A percentile compares a stretch with the other conserved stretches of the same genome.
phyloP scores from a whole-genome alignment of 2,113 vertebrate genomes.

The Hepsetus odoe region DNA sequence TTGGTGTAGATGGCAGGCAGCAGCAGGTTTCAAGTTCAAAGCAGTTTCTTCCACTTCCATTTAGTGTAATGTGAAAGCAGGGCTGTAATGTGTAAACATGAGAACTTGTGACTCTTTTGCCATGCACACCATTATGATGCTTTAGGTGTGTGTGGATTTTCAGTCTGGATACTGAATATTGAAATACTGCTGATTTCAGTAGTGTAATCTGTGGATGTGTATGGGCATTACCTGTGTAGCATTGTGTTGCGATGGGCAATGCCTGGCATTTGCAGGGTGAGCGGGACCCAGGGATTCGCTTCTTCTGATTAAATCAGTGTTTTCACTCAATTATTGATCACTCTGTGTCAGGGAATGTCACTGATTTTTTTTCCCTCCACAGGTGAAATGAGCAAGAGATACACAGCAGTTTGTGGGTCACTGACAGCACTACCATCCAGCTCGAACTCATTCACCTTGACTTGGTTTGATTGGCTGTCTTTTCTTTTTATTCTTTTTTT shows the following conservation, averaged over 20 bases:
- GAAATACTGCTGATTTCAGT: background rate
- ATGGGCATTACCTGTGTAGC: background rate
- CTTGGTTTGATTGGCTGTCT: background rate
- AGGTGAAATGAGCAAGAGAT: conserved; percentile 36
- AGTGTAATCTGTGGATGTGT: background rate
- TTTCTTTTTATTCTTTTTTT: too few relatives aligned
- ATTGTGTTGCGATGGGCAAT: conserved; percentile 10
- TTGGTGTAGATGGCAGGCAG: too few relatives aligned
- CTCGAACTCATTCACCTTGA: background rate
- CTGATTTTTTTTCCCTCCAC: conserved; percentile 40
- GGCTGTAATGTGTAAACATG: background rate
- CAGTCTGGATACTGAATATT: background rate
- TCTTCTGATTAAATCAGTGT: conserved; percentile 47
- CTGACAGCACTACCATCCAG: background rate
- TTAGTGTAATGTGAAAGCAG: too few relatives aligned
- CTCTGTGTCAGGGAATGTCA: conserved; percentile 35
- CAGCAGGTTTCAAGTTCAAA: too few relatives aligned
- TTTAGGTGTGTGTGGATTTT: background rate
- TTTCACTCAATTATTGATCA: conserved; percentile 51
- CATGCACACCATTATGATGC: background rate
- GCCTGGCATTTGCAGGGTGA: conserved; percentile 31
- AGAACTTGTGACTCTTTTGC: background rate
- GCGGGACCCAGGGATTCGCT: background rate
- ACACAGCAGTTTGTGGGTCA: conserved; percentile 1
- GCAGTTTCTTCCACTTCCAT: background rate